These are phyloP conservation scores for Autographa pulchrina DNA, from an alignment of 2,888 invertebrate genomes.

Conservation along the genomic window DNA sequence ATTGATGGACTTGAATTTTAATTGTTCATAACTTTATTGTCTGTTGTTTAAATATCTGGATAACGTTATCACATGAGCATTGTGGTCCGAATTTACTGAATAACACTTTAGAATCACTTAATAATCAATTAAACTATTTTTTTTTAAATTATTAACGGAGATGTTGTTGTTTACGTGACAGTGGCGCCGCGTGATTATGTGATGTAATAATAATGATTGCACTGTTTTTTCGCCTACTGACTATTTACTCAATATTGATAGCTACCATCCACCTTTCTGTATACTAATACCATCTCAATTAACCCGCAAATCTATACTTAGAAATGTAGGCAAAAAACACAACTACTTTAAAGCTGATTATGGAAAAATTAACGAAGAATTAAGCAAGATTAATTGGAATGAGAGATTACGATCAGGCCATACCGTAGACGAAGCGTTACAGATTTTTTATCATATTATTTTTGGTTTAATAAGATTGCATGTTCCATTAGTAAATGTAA, in stretches of 20 bases:
- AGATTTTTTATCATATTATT: background rate
- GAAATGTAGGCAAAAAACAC: background rate
- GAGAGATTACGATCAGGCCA: background rate
- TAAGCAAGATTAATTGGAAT: conserved; percentile 8
- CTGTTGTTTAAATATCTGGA: too few species aligned
- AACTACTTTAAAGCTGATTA: conserved; percentile 12
- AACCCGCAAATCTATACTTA: background rate
- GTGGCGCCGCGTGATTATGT: too few species aligned
- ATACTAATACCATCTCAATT: background rate
- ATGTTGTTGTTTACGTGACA: too few species aligned
- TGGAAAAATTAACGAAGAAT: conserved; percentile 5
- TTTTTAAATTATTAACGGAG: too few species aligned
- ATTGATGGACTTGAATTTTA: too few species aligned
- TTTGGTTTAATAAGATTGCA: background rate
- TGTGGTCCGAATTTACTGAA: too few species aligned
- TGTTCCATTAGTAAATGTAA: background rate
- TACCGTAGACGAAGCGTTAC: background rate
- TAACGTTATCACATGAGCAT: too few species aligned
- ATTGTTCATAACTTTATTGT: too few species aligned
- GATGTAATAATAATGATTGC: conserved; percentile 4
- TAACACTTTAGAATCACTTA: too few species aligned
- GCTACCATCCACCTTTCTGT: conserved; percentile 2
- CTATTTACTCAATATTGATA: conserved; percentile 6
- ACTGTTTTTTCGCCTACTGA: background rate
- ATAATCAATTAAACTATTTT: too few species aligned